Conservation (phyloP, 92 coral and sea anemone species). For the Montipora capitata region DNA sequence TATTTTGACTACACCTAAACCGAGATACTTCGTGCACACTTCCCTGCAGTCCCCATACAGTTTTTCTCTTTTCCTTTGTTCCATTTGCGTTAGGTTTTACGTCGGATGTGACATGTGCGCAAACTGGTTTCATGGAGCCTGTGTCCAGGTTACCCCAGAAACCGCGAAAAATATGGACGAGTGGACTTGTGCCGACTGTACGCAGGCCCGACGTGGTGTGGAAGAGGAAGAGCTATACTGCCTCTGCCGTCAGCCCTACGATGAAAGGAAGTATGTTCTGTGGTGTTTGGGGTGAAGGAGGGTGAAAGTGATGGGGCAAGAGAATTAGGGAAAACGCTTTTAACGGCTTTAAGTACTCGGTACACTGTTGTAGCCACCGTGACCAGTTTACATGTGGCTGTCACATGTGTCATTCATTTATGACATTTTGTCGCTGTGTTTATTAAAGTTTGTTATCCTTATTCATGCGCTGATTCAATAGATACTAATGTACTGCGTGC, state of each 20-base stretch:
- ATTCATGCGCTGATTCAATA: too few relatives aligned
- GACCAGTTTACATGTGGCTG: too few relatives aligned
- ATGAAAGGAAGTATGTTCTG: constrained; percentile 85
- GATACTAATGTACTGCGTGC: too few relatives aligned
- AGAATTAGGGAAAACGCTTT: too few relatives aligned
- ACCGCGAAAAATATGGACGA: constrained; percentile 88
- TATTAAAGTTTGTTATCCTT: too few relatives aligned
- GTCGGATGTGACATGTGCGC: constrained; percentile 98
- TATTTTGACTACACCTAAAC: too few relatives aligned
- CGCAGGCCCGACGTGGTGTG: constrained; percentile 91
- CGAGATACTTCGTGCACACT: too few relatives aligned
- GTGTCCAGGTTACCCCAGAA: constrained; percentile 91
- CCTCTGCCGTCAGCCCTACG: constrained; percentile 97
- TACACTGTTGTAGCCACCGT: not conserved
- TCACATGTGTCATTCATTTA: too few relatives aligned
- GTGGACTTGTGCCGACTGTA: constrained; percentile 93
- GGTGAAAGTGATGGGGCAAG: not conserved
- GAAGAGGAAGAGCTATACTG: constrained; percentile 97
- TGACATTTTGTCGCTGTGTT: too few relatives aligned
- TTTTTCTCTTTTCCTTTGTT: not conserved
- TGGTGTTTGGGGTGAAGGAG: not conserved
- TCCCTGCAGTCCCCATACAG: too few relatives aligned
- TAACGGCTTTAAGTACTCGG: not conserved
- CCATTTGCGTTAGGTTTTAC: constrained; percentile 80
- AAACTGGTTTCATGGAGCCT: constrained; percentile 99